Conservation (phyloP, 2,797 vertebrate genomes). For the Eutrigla gurnardus region DNA sequence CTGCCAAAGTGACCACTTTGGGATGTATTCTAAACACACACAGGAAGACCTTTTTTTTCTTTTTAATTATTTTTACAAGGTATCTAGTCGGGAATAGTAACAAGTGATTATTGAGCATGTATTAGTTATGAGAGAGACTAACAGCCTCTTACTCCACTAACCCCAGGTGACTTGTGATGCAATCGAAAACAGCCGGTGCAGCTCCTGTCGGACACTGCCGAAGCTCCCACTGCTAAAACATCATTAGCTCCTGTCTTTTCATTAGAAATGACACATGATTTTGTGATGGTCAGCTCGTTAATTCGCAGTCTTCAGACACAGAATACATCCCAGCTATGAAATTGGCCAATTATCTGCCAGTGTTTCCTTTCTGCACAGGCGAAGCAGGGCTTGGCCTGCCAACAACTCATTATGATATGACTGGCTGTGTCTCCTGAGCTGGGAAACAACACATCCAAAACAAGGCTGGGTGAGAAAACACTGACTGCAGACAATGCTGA, state of each 20-base stretch:
- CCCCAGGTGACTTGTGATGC: background rate
- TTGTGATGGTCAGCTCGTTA: slow-evolving; percentile 67
- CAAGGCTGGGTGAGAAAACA: slow-evolving; percentile 5
- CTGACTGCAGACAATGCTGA: slow-evolving; percentile 22
- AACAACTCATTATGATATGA: slow-evolving; percentile 65
- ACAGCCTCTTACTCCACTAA: slow-evolving; percentile 14
- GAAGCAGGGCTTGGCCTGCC: slow-evolving; percentile 34
- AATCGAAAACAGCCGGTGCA: slow-evolving; percentile 3
- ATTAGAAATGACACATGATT: slow-evolving; percentile 36
- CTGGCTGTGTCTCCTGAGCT: slow-evolving; percentile 52
- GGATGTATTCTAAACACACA: background rate
- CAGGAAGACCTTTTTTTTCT: background rate
- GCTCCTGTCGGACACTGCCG: slow-evolving; percentile 32
- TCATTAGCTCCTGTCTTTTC: slow-evolving; percentile 54
- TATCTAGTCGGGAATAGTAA: background rate
- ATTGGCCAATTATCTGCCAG: slow-evolving; percentile 70
- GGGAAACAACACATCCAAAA: slow-evolving; percentile 37
- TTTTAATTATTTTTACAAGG: background rate
- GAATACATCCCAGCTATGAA: slow-evolving; percentile 68
- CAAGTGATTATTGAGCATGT: background rate
- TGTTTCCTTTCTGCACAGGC: slow-evolving; percentile 57
- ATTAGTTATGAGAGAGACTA: slow-evolving; percentile 1
- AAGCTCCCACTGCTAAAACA: slow-evolving; percentile 42
- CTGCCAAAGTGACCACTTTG: background rate
- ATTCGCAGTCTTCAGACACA: slow-evolving; percentile 57